Evolutionary conservation across 2,888 invertebrate species (phyloP).

Genomic region (Bellardia bayeri): DNA sequence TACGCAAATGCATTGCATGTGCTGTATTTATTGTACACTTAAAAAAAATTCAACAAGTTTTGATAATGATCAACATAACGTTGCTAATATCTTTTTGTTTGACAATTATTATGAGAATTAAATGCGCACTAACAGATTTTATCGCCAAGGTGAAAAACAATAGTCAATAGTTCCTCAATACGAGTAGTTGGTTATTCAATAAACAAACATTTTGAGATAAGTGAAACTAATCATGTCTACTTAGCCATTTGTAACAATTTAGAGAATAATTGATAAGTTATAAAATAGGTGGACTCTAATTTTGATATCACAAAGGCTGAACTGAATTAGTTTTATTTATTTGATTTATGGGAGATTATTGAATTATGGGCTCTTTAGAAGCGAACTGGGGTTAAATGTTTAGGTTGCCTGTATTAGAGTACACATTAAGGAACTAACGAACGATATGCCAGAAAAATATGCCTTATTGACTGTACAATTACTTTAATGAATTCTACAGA

Average conservation of each 20-base stretch:
- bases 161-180: neutral
- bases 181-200: neutral
- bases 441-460: too few species aligned
- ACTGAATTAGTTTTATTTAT: too few species aligned
- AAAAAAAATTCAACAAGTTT: constrained; percentile 9
- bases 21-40: neutral
- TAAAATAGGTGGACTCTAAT: neutral
- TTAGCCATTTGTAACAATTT: neutral
- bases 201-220: neutral
- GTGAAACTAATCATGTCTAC: neutral
- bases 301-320: neutral
- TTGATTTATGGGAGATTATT: too few species aligned
- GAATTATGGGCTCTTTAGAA: too few species aligned
- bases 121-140: constrained; percentile 1
- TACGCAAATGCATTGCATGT: neutral
- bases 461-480: too few species aligned
- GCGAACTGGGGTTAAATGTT: too few species aligned
- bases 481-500: too few species aligned
- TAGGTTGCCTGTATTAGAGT: too few species aligned
- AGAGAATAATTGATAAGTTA: too few species aligned
- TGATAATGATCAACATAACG: constrained; percentile 3
- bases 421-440: too few species aligned
- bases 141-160: neutral
- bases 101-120: neutral
- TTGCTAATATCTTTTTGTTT: neutral